A percentile compares a stretch with the other conserved stretches of the same genome.
Conservation (phyloP, 1,140 invertebrate species). For the Apis florea region DNA sequence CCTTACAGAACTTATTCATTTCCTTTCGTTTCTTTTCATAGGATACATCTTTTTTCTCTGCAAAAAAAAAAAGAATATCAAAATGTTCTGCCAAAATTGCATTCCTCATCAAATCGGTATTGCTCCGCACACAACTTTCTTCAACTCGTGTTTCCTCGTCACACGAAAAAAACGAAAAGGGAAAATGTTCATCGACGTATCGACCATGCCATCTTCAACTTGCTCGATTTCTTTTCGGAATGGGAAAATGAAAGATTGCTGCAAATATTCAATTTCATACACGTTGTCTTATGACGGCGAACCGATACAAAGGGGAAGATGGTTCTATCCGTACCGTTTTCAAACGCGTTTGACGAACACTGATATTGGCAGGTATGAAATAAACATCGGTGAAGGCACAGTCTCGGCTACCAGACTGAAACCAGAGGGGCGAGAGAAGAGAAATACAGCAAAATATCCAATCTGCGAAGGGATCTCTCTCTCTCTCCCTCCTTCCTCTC, state of each 20-base stretch:
- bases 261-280: slow-evolving; percentile 18
- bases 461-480: slow-evolving; percentile 31
- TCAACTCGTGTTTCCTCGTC: no score
- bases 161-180: no score
- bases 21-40: no score
- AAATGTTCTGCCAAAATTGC: not conserved
- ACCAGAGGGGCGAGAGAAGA: not conserved
- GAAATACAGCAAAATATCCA: slow-evolving; percentile 42
- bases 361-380: slow-evolving; percentile 46
- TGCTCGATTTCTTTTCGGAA: not conserved
- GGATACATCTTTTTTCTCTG: no score
- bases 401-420: slow-evolving; percentile 5
- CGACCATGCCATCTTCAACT: no score
- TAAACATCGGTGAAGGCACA: slow-evolving; percentile 39
- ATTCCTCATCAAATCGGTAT: not conserved
- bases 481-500: no score
- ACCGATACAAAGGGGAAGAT: not conserved
- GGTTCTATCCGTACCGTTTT: slow-evolving; percentile 4
- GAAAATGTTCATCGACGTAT: not conserved
- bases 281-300: slow-evolving; percentile 1
- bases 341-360: slow-evolving; percentile 28
- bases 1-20: no score
- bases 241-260: not conserved
- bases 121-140: not conserved
- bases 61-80: no score